Percentiles rank a stretch among this genome's conserved stretches.
Conservation (phyloP, 2,888 invertebrate species). For the Eilema caniola region DNA sequence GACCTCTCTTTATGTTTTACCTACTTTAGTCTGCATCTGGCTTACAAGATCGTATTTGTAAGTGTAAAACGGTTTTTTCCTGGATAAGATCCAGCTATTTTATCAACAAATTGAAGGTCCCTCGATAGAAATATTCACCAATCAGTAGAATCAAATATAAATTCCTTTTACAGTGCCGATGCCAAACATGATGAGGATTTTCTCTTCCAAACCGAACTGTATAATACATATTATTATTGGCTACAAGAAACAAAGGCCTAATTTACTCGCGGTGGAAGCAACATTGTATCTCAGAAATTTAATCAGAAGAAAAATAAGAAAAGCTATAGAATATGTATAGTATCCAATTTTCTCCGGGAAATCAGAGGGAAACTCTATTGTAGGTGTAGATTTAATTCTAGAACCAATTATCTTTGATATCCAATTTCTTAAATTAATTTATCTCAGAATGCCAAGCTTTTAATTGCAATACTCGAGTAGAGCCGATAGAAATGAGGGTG, state of each 20-base stretch:
- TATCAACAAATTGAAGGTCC: constrained; percentile 13
- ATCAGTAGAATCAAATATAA: constrained; percentile 18
- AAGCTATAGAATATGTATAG: constrained; percentile 36
- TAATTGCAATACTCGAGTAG: constrained; percentile 51
- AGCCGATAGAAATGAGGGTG: constrained; percentile 33
- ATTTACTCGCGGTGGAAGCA: constrained; percentile 32
- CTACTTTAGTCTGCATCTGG: neutral
- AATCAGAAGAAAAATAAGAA: constrained; percentile 46
- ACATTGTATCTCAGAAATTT: constrained; percentile 38
- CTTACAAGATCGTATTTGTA: neutral
- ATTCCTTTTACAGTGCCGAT: constrained; percentile 11
- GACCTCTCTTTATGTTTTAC: no score
- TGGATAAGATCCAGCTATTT: neutral
- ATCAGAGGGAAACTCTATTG: constrained; percentile 33
- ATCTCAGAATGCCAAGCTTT: constrained; percentile 35
- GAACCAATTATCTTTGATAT: constrained; percentile 48
- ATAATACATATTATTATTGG: constrained; percentile 26
- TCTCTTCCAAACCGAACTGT: constrained; percentile 12
- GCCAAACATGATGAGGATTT: constrained; percentile 20
- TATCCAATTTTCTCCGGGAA: constrained; percentile 46
- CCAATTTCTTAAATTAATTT: constrained; percentile 54
- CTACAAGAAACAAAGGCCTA: constrained; percentile 36
- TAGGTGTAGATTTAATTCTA: constrained; percentile 35
- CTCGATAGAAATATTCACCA: neutral
- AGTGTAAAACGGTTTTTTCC: neutral